A percentile compares a stretch with the other conserved stretches of the same genome.
phyloP scores from a whole-genome alignment of 1,140 invertebrate genomes.

The Drosophila tristis region DNA sequence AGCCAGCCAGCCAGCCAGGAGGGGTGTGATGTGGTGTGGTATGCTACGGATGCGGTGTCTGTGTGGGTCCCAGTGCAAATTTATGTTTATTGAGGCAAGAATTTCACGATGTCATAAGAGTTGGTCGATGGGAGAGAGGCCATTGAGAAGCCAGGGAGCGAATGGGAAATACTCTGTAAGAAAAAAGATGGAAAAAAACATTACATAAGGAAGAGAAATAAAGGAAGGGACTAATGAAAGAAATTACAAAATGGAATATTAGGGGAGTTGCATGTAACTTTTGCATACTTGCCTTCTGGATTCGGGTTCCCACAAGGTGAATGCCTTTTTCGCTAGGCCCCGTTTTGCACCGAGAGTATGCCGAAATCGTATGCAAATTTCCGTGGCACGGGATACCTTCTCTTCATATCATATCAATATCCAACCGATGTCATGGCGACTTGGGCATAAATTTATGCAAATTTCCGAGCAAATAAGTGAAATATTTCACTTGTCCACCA shows the following conservation, averaged over 20 bases:
- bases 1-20: neutral
- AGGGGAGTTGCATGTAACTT: neutral
- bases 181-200: neutral
- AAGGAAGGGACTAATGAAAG: rapidly evolving
- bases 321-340: neutral
- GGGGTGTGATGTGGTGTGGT: conserved; percentile 11
- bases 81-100: conserved; percentile 78
- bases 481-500: conserved; percentile 53
- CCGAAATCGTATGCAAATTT: conserved; percentile 40
- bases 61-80: conserved; percentile 59
- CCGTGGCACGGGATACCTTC: conserved; percentile 31
- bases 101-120: conserved; percentile 71
- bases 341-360: neutral
- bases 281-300: too few relatives aligned
- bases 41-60: conserved; percentile 1
- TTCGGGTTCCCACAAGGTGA: too few relatives aligned
- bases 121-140: conserved; percentile 15
- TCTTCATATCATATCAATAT: conserved; percentile 48
- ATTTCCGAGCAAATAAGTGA: conserved; percentile 47
- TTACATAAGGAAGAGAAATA: neutral
- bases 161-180: conserved; percentile 29
- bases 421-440: conserved; percentile 44
- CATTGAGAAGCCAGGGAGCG: neutral
- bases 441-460: conserved; percentile 46
- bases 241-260: too few relatives aligned